These are phyloP conservation scores for Ictalurus furcatus DNA, from an alignment of 2,113 vertebrate genomes.

Conservation along the genomic window DNA sequence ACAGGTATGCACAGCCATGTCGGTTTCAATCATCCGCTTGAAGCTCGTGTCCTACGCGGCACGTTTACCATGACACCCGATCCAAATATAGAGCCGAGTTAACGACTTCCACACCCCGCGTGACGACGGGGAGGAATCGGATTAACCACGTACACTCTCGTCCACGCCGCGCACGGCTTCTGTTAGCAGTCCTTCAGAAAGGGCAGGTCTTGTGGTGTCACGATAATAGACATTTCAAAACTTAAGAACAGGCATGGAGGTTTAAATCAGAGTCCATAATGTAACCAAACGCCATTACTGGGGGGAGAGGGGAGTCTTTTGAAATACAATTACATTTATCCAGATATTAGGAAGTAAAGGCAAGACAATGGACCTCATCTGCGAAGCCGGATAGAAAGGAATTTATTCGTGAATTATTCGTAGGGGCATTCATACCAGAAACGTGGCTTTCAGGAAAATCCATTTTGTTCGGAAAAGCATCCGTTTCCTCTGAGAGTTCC, in stretches of 20 bases:
- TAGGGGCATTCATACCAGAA: not conserved
- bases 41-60: not conserved
- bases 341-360: not conserved
- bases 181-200: not conserved
- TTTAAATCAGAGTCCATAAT: not conserved
- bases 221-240: not conserved
- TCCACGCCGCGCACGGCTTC: not conserved
- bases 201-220: not conserved
- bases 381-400: not conserved
- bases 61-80: constrained; percentile 6
- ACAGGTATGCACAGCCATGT: not conserved
- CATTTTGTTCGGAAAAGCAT: not conserved
- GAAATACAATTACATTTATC: not conserved
- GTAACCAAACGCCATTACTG: no score
- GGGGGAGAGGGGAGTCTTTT: no score
- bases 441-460: not conserved
- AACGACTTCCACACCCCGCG: constrained; percentile 41
- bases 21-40: not conserved
- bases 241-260: not conserved
- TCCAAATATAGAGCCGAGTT: constrained; percentile 26
- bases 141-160: not conserved
- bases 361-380: not conserved
- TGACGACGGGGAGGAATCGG: constrained; percentile 22
- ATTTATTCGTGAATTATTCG: not conserved
- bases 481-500: not conserved